A percentile compares a stretch with the other conserved stretches of the same genome.
These are phyloP conservation scores for Protomyctophum bolini DNA, from an alignment of 2,113 vertebrate species.

Conservation along the genomic window DNA sequence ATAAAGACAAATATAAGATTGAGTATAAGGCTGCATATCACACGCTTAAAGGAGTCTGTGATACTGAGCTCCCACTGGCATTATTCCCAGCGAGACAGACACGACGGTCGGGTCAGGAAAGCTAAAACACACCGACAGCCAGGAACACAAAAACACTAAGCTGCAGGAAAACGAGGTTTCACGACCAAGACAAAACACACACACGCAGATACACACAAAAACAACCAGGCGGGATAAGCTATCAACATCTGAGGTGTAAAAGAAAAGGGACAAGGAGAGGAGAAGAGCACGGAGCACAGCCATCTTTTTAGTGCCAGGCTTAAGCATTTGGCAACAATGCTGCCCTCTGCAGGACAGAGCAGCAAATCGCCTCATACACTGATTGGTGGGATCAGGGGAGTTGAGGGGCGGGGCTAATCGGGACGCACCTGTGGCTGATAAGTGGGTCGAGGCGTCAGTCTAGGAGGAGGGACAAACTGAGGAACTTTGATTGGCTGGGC, in stretches of 20 bases:
- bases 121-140: conserved; percentile 65
- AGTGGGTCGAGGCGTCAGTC: conserved; percentile 96
- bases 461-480: conserved; percentile 99
- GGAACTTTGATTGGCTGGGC: conserved; percentile 98
- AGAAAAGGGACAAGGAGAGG: conserved; percentile 59
- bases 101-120: conserved; percentile 27
- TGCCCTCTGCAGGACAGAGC: conserved; percentile 68
- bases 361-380: conserved; percentile 62
- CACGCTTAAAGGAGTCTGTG: too few relatives aligned
- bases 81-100: conserved; percentile 39
- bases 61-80: conserved; percentile 54
- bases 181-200: conserved; percentile 14
- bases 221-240: conserved; percentile 39
- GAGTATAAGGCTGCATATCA: too few relatives aligned
- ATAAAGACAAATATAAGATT: too few relatives aligned
- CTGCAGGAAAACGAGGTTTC: conserved; percentile 57
- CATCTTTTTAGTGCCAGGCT: conserved; percentile 68
- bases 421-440: conserved; percentile 96
- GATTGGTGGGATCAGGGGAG: conserved; percentile 61
- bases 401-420: conserved; percentile 69
- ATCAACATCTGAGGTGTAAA: conserved; percentile 18
- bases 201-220: conserved; percentile 21
- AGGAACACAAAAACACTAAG: conserved; percentile 71
- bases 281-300: conserved; percentile 64
- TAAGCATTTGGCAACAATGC: conserved; percentile 58